Evolutionary conservation across 2,113 vertebrate genomes (phyloP).

Genomic region (Cnemophilus loriae): DNA sequence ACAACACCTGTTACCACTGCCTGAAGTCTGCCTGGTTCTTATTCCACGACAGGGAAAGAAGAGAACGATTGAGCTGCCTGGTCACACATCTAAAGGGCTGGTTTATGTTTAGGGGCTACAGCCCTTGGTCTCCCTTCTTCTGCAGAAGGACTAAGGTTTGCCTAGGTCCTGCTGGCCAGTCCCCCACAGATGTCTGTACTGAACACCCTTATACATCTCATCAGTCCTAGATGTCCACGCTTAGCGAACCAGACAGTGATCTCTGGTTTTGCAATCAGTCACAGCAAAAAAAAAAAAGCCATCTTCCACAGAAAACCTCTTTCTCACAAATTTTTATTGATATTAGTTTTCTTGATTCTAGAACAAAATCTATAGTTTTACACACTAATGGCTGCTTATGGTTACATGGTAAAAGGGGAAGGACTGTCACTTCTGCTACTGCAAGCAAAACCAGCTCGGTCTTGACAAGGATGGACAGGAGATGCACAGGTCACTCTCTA

Average conservation of each 20-base stretch:
- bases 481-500: neutral
- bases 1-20: neutral
- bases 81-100: neutral
- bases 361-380: neutral
- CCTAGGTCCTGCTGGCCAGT: neutral
- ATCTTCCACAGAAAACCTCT: neutral
- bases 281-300: neutral
- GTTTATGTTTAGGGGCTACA: neutral
- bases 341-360: neutral
- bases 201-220: neutral
- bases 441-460: neutral
- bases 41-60: rapidly evolving
- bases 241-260: neutral
- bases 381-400: neutral
- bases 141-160: neutral
- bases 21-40: neutral
- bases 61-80: neutral
- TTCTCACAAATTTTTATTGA: neutral
- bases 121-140: neutral
- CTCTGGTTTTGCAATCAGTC: neutral
- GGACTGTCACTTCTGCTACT: neutral
- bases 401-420: neutral
- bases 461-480: neutral
- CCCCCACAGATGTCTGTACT: neutral
- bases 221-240: neutral